These are phyloP conservation scores for Coendou prehensilis DNA, from an alignment of 2,797 vertebrate species.

Conservation along the genomic window DNA sequence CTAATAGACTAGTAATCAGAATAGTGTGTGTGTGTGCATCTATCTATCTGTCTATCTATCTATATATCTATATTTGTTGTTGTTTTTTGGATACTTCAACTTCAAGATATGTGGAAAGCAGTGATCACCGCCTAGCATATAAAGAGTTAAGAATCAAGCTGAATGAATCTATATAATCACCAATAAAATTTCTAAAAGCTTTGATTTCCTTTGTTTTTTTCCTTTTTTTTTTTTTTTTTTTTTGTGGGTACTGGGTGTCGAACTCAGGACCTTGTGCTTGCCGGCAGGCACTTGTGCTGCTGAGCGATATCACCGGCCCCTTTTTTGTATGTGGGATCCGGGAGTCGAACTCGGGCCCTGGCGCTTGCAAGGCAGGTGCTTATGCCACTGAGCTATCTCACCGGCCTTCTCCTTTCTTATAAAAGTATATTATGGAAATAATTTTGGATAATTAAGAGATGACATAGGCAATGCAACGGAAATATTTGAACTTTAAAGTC, in stretches of 20 bases:
- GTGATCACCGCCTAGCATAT: background rate
- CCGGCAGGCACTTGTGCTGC: too few species aligned
- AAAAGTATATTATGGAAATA: conserved; percentile 42
- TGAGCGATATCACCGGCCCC: too few species aligned
- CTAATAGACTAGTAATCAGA: conserved; percentile 16
- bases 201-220: conserved; percentile 52
- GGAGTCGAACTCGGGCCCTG: too few species aligned
- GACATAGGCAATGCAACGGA: background rate
- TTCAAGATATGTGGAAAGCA: background rate
- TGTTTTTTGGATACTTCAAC: too few species aligned
- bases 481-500: background rate
- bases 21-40: background rate
- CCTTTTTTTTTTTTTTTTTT: background rate
- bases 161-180: conserved; percentile 33
- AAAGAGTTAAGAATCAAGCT: conserved; percentile 11
- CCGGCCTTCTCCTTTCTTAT: conserved; percentile 26
- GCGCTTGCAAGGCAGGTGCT: too few species aligned
- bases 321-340: too few species aligned
- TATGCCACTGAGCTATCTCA: too few species aligned
- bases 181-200: conserved; percentile 52
- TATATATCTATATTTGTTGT: background rate
- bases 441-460: background rate
- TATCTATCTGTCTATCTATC: too few species aligned
- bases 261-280: too few species aligned
- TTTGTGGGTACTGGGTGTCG: too few species aligned